Conservation (phyloP, 2,888 invertebrate species). For the Hirtodrosophila duncani region DNA sequence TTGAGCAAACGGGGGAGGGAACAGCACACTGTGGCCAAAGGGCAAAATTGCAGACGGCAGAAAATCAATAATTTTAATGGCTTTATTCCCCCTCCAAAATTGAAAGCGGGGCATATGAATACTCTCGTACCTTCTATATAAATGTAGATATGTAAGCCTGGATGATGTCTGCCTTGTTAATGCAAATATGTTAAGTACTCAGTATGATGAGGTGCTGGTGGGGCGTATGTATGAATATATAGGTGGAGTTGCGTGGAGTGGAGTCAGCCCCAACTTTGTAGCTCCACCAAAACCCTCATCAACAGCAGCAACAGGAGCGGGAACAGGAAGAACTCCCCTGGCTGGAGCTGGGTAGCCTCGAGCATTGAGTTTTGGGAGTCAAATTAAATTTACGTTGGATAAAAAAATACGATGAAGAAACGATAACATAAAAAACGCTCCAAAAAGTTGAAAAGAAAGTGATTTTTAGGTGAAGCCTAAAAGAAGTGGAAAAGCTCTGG, state of each 20-base stretch:
- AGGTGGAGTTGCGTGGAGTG: too few relatives aligned
- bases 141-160: constrained; percentile 30
- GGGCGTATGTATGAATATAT: constrained; percentile 1
- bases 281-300: too few relatives aligned
- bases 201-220: constrained; percentile 16
- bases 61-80: constrained; percentile 70
- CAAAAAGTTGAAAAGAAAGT: too few relatives aligned
- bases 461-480: too few relatives aligned
- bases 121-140: constrained; percentile 14
- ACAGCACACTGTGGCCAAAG: constrained; percentile 56
- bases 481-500: too few relatives aligned
- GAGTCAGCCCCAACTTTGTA: constrained; percentile 16
- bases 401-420: too few relatives aligned
- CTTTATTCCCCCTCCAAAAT: constrained; percentile 2
- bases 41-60: constrained; percentile 69
- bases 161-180: constrained; percentile 51
- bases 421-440: too few relatives aligned
- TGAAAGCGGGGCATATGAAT: constrained; percentile 1
- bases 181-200: constrained; percentile 65
- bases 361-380: too few relatives aligned
- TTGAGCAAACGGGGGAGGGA: neutral
- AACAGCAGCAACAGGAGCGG: too few relatives aligned
- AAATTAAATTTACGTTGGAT: too few relatives aligned
- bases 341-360: too few relatives aligned
- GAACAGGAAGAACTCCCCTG: too few relatives aligned